Evolutionary conservation across 2,888 invertebrate genomes (phyloP).

Genomic region (Phrixothrix hirtus): DNA sequence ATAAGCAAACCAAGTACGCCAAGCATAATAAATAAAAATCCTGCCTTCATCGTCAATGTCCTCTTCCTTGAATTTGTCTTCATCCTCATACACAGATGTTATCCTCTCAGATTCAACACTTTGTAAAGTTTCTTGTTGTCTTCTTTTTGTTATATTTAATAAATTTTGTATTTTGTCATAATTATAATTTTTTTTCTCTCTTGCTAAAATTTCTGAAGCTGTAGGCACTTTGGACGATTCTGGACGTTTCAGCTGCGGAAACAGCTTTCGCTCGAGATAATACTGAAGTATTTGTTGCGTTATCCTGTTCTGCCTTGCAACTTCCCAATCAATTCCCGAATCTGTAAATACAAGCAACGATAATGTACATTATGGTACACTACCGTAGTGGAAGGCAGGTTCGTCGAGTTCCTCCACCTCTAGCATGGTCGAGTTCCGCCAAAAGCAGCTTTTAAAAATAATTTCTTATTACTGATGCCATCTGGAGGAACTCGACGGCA

Average conservation of each 20-base stretch:
- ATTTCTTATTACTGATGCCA: no score
- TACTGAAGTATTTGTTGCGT: conserved; percentile 77
- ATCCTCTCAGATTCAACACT: conserved; percentile 74
- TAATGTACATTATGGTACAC: conserved; percentile 9
- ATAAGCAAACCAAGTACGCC: background rate
- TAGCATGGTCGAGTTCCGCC: background rate
- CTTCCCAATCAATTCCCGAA: conserved; percentile 54
- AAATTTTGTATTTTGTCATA: conserved; percentile 47
- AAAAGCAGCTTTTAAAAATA: background rate
- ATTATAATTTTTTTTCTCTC: conserved; percentile 44
- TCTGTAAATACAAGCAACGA: conserved; percentile 15
- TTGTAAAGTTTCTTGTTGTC: conserved; percentile 62
- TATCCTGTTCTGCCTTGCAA: conserved; percentile 75
- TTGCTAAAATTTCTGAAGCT: conserved; percentile 68
- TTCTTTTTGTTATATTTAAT: conserved; percentile 37
- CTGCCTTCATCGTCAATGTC: conserved; percentile 36
- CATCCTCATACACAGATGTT: conserved; percentile 58
- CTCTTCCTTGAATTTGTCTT: conserved; percentile 56
- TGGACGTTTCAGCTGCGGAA: conserved; percentile 58
- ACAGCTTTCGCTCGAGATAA: conserved; percentile 70
- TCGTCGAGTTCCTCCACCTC: conserved; percentile 17
- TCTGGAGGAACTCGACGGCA: conserved; percentile 23
- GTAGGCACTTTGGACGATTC: conserved; percentile 61
- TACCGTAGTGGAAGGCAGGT: background rate
- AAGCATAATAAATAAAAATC: conserved; percentile 16